phyloP scores from a whole-genome alignment of 1,140 invertebrate genomes.

The Triops cancriformis region DNA sequence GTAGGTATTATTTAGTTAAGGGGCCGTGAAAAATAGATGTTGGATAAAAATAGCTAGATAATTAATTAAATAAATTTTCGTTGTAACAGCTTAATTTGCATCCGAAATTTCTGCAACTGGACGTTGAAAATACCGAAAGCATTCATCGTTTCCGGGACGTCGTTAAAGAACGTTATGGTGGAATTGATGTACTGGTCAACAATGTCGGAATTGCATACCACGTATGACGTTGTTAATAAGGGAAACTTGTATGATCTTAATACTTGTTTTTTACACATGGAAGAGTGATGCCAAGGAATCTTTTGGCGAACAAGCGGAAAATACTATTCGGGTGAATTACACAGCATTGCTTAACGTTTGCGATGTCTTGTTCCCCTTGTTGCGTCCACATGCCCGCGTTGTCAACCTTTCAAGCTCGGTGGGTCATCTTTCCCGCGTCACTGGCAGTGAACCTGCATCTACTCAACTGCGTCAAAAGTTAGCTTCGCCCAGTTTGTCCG shows the following conservation, averaged over 20 bases:
- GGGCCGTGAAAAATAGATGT: no score
- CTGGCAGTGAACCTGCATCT: slow-evolving; percentile 40
- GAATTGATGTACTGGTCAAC: slow-evolving; percentile 71
- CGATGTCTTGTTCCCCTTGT: slow-evolving; percentile 56
- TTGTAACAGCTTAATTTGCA: slow-evolving; percentile 42
- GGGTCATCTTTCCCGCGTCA: slow-evolving; percentile 51
- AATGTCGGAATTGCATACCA: slow-evolving; percentile 75
- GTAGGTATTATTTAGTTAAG: no score
- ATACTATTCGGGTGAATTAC: slow-evolving; percentile 60
- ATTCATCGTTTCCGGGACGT: slow-evolving; percentile 50
- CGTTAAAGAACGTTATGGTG: slow-evolving; percentile 55
- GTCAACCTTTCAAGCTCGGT: slow-evolving; percentile 62
- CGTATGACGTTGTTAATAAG: no score
- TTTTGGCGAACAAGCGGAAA: slow-evolving; percentile 56
- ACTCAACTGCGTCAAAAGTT: slow-evolving; percentile 45
- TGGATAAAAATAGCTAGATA: no score
- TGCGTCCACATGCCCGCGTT: slow-evolving; percentile 57
- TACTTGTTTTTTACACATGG: slow-evolving; percentile 20
- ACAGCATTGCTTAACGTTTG: slow-evolving; percentile 54
- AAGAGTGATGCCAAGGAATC: slow-evolving; percentile 50
- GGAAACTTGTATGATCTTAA: no score
- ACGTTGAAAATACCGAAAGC: slow-evolving; percentile 52
- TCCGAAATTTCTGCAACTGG: slow-evolving; percentile 58
- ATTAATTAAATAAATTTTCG: not conserved
- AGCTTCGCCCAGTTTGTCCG: slow-evolving; percentile 45